phyloP scores from a whole-genome alignment of 1,140 invertebrate species.

The Wasmannia auropunctata region DNA sequence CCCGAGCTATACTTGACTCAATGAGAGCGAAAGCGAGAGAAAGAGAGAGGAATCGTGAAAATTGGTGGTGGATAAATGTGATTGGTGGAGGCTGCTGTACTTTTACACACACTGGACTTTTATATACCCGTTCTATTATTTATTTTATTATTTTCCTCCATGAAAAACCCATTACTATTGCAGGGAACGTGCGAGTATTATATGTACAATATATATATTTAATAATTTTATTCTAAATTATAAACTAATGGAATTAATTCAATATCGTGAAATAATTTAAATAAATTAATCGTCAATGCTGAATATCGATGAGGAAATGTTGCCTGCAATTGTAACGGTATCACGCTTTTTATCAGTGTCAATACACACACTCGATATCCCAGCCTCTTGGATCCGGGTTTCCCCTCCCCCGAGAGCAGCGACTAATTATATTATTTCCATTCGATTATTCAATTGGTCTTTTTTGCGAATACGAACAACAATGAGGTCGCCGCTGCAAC shows the following conservation, averaged over 20 bases:
- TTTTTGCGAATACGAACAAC: slow-evolving; percentile 32
- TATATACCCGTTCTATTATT: slow-evolving; percentile 78
- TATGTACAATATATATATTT: too few relatives aligned
- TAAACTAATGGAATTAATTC: background rate
- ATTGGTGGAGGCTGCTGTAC: slow-evolving; percentile 78
- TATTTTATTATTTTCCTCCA: slow-evolving; percentile 80
- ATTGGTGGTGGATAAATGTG: slow-evolving; percentile 79
- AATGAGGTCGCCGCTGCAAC: slow-evolving; percentile 21
- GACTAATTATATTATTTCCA: slow-evolving; percentile 64
- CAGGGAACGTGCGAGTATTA: slow-evolving; percentile 56
- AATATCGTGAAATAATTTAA: background rate
- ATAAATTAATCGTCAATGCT: background rate
- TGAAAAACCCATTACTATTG: slow-evolving; percentile 75
- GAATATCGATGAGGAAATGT: slow-evolving; percentile 14
- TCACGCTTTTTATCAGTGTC: slow-evolving; percentile 84
- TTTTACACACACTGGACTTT: slow-evolving; percentile 70
- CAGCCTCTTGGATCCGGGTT: slow-evolving; percentile 69
- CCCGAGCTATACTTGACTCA: slow-evolving; percentile 6
- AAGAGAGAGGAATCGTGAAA: slow-evolving; percentile 52
- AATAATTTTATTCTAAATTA: background rate
- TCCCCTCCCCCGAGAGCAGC: slow-evolving; percentile 53
- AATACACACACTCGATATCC: slow-evolving; percentile 77
- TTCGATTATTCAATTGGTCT: slow-evolving; percentile 39
- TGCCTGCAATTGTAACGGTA: slow-evolving; percentile 78
- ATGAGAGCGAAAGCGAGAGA: slow-evolving; percentile 56